These are phyloP conservation scores for Heteropelma amictum DNA, from an alignment of 2,888 invertebrate species.

Conservation along the genomic window DNA sequence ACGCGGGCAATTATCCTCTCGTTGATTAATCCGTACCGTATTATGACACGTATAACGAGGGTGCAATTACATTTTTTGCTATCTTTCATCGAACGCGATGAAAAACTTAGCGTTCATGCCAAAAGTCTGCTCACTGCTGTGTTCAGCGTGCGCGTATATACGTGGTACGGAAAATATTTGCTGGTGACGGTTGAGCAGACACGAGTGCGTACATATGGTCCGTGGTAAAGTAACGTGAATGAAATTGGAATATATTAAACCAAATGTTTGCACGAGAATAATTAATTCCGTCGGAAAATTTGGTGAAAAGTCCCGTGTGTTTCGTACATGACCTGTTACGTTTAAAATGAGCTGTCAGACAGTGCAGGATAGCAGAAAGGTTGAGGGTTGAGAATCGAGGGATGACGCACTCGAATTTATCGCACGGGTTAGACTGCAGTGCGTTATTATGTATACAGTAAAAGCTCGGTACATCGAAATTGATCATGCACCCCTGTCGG, in stretches of 20 bases:
- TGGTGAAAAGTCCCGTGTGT: constrained; percentile 54
- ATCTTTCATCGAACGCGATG: too few species aligned
- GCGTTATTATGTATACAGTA: constrained; percentile 11
- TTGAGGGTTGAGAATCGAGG: constrained; percentile 17
- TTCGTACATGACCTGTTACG: constrained; percentile 16
- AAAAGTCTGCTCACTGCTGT: too few species aligned
- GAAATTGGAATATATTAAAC: constrained; percentile 73
- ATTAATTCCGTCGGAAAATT: constrained; percentile 70
- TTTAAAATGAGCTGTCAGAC: constrained; percentile 28
- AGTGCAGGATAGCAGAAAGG: constrained; percentile 17
- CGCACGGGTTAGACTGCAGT: constrained; percentile 4
- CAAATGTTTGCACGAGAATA: constrained; percentile 72
- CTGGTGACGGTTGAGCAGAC: constrained; percentile 23
- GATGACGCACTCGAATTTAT: constrained; percentile 31
- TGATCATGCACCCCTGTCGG: constrained; percentile 60
- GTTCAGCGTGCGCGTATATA: too few species aligned
- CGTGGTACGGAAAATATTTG: constrained; percentile 5
- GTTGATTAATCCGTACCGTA: too few species aligned
- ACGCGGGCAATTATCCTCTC: too few species aligned
- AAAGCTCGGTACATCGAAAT: constrained; percentile 62
- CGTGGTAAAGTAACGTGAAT: constrained; percentile 25
- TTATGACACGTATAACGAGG: too few species aligned
- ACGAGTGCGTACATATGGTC: not conserved
- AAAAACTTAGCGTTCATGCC: too few species aligned
- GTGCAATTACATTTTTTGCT: too few species aligned